Evolutionary conservation across 2,888 invertebrate genomes (phyloP).

Genomic region (Megalurothrips usitatus): DNA sequence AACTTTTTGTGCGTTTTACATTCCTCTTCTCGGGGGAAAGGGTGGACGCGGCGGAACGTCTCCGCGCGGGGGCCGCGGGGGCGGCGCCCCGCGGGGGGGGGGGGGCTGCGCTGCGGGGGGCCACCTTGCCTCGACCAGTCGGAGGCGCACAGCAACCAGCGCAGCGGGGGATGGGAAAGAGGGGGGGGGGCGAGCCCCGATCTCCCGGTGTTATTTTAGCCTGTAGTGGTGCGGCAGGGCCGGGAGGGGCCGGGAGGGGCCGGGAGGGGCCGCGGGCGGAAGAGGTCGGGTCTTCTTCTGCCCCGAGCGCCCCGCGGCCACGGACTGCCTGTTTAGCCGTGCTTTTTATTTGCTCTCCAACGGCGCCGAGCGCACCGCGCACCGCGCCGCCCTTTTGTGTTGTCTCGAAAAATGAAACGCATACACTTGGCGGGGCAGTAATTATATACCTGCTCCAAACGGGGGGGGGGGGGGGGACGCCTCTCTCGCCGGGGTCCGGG

Average conservation of each 20-base stretch:
- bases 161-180: too few relatives aligned
- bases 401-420: constrained; percentile 5
- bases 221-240: not conserved
- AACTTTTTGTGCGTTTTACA: constrained; percentile 23
- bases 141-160: too few relatives aligned
- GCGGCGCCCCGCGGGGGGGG: not conserved
- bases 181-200: too few relatives aligned
- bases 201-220: not conserved
- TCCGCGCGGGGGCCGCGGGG: not conserved
- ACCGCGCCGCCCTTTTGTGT: not conserved
- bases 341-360: not conserved
- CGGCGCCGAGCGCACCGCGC: too few relatives aligned
- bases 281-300: too few relatives aligned
- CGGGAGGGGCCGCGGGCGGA: too few relatives aligned
- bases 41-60: not conserved
- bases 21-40: not conserved
- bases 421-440: not conserved
- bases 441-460: not conserved
- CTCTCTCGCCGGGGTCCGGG: not conserved
- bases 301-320: not conserved
- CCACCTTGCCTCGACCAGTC: not conserved
- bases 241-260: too few relatives aligned
- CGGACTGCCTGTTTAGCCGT: not conserved
- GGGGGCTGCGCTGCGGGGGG: too few relatives aligned
- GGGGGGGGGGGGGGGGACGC: too few relatives aligned